phyloP scores from a whole-genome alignment of 2,888 invertebrate species.

The Aspidiotus destructor region DNA sequence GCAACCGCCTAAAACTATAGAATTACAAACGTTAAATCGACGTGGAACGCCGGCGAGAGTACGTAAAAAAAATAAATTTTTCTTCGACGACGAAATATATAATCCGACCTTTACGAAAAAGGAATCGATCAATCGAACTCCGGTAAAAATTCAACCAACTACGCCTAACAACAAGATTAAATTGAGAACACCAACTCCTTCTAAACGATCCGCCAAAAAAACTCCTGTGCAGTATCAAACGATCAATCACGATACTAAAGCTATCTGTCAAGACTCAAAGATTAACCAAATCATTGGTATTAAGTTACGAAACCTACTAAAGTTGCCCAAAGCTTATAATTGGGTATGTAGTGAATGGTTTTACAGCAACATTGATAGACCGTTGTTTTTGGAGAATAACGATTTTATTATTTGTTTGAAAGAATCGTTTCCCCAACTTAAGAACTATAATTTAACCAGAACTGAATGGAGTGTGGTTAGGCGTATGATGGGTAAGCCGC shows the following conservation, averaged over 20 bases:
- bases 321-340: constrained; percentile 95
- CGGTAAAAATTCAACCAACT: constrained; percentile 2
- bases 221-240: constrained; percentile 13
- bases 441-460: constrained; percentile 73
- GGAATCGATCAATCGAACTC: constrained; percentile 15
- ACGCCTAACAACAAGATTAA: constrained; percentile 28
- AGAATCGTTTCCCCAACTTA: constrained; percentile 87
- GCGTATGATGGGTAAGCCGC: constrained; percentile 92
- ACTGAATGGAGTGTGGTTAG: constrained; percentile 93
- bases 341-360: constrained; percentile 99
- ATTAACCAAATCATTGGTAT: constrained; percentile 70
- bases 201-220: constrained; percentile 28
- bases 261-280: constrained; percentile 3
- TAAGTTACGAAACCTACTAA: constrained; percentile 80
- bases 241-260: constrained; percentile 30
- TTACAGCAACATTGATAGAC: constrained; percentile 91
- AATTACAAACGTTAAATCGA: constrained; percentile 33
- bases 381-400: constrained; percentile 89
- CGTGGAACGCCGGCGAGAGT: constrained; percentile 61
- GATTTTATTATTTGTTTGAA: constrained; percentile 89
- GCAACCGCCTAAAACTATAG: constrained; percentile 12
- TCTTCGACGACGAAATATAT: constrained; percentile 80
- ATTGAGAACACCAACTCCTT: constrained; percentile 34
- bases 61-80: constrained; percentile 76
- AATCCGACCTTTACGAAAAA: constrained; percentile 34